Percentiles rank a stretch among this genome's conserved stretches.
phyloP scores from a whole-genome alignment of 2,797 vertebrate genomes.

The Pseudomugil gertrudae region DNA sequence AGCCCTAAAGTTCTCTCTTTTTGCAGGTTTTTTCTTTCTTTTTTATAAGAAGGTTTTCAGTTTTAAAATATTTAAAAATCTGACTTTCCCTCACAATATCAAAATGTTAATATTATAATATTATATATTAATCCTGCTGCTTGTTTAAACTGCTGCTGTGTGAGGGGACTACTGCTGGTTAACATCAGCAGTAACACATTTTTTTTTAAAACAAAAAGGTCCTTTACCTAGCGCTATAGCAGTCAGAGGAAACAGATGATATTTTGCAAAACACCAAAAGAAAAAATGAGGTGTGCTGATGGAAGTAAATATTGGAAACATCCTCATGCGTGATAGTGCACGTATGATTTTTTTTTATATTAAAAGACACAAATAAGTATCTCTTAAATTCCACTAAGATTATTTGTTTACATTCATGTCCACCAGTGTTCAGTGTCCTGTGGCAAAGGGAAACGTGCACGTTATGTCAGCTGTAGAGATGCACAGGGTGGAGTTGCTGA shows the following conservation, averaged over 20 bases:
- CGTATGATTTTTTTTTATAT: no score
- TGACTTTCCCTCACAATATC: not conserved
- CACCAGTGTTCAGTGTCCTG: slow-evolving; percentile 93
- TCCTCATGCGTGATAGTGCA: no score
- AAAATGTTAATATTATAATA: not conserved
- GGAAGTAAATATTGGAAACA: no score
- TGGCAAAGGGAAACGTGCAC: slow-evolving; percentile 88
- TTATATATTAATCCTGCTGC: no score
- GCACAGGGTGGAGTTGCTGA: slow-evolving; percentile 87
- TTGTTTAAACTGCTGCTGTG: no score
- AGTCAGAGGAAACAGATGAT: no score
- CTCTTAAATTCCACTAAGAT: not conserved
- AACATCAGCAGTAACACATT: no score
- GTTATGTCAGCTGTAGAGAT: slow-evolving; percentile 95
- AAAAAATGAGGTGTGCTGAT: no score
- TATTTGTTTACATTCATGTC: not conserved
- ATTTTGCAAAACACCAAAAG: no score
- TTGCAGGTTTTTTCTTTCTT: not conserved
- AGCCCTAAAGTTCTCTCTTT: not conserved
- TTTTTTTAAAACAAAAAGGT: no score
- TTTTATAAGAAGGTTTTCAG: not conserved
- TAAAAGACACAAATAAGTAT: not conserved
- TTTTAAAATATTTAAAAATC: not conserved
- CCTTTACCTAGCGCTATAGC: no score
- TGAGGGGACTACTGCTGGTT: no score